Conservation (phyloP, 1,140 invertebrate genomes). For the Scaptomyza pallida region DNA sequence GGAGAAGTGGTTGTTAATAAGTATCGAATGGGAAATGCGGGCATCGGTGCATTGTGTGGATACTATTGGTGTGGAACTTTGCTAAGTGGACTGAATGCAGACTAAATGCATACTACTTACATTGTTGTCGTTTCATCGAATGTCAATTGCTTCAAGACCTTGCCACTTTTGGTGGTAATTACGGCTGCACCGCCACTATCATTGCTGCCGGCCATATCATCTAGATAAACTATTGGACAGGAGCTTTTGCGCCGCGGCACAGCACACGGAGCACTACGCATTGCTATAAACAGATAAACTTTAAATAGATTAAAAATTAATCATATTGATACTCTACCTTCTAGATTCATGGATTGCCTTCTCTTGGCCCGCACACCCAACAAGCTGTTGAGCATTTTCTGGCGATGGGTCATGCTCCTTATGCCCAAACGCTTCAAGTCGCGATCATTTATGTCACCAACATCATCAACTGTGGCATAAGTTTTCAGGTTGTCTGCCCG, state of each 20-base stretch:
- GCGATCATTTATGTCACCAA: constrained; percentile 86
- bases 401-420: constrained; percentile 87
- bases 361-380: constrained; percentile 86
- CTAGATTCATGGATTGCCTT: constrained; percentile 72
- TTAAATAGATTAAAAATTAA: not conserved
- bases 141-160: constrained; percentile 63
- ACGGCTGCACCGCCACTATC: constrained; percentile 43
- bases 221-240: constrained; percentile 68
- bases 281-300: constrained; percentile 7
- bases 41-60: not conserved
- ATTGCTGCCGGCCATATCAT: constrained; percentile 38
- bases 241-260: constrained; percentile 65
- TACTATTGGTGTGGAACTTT: constrained; percentile 15
- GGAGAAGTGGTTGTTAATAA: constrained; percentile 8
- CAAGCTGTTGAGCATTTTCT: constrained; percentile 87
- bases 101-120: constrained; percentile 46
- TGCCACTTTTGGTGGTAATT: constrained; percentile 72
- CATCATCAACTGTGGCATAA: constrained; percentile 85
- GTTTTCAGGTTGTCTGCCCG: constrained; percentile 79
- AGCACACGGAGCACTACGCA: constrained; percentile 38
- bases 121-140: constrained; percentile 66
- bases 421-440: constrained; percentile 87
- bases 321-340: constrained; percentile 50
- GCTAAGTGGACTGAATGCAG: not conserved
- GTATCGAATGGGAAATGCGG: constrained; percentile 11